Conservation (phyloP, 1,140 invertebrate genomes). For the Bombus affinis region DNA sequence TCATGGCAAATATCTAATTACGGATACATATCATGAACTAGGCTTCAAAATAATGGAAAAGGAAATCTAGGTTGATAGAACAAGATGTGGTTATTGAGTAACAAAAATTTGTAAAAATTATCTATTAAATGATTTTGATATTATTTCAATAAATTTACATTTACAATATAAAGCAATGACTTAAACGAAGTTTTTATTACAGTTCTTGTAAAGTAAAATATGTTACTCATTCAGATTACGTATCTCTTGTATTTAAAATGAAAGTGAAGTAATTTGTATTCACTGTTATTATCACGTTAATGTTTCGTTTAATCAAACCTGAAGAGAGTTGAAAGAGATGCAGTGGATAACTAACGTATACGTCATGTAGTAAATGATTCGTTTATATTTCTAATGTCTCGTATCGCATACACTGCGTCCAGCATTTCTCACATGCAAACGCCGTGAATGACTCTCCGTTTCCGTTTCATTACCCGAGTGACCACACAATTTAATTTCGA, state of each 20-base stretch:
- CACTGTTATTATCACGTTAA: slow-evolving; percentile 9
- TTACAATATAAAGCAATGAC: no score
- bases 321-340: slow-evolving; percentile 32
- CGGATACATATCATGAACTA: neutral
- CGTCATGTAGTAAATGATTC: slow-evolving; percentile 30
- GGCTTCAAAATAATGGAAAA: neutral
- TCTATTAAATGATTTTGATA: neutral
- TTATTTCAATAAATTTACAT: no score
- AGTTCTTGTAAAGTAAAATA: neutral
- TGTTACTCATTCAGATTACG: neutral
- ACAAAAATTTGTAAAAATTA: neutral
- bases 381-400: slow-evolving; percentile 40
- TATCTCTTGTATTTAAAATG: neutral
- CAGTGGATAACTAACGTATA: neutral
- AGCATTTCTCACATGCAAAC: neutral
- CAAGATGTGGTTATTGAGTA: neutral
- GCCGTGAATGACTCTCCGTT: slow-evolving; percentile 24
- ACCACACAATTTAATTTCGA: slow-evolving; percentile 14
- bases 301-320: slow-evolving; percentile 17
- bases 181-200: neutral
- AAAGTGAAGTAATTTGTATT: neutral
- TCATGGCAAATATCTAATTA: neutral
- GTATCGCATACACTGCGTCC: slow-evolving; percentile 9
- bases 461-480: slow-evolving; percentile 27
- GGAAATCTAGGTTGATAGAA: neutral